Evolutionary conservation across 2,797 vertebrate genomes (phyloP).

Genomic region (Gallinago stenura): DNA sequence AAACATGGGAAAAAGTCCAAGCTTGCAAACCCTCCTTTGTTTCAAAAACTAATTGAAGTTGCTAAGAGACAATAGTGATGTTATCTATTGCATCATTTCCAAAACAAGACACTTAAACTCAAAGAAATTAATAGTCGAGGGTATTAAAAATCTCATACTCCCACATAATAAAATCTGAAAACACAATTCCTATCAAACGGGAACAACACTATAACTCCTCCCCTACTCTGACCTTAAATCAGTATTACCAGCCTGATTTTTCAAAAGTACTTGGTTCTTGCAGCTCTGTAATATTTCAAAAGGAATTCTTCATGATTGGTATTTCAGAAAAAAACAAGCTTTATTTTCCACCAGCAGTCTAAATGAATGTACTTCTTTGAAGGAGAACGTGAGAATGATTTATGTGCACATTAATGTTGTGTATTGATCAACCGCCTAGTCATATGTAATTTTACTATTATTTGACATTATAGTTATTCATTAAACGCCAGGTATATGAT

Average conservation of each 20-base stretch:
- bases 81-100: neutral
- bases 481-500: neutral
- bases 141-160: neutral
- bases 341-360: neutral
- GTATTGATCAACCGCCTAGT: neutral
- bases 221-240: neutral
- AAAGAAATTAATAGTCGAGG: neutral
- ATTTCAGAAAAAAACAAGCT: neutral
- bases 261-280: neutral
- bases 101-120: neutral
- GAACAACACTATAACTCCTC: neutral
- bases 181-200: neutral
- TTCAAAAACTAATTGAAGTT: conserved; percentile 12
- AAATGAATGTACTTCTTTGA: neutral
- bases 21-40: neutral
- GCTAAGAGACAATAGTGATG: conserved; percentile 18
- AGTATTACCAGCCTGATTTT: neutral
- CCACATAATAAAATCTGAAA: neutral
- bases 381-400: neutral
- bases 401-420: neutral
- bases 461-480: neutral
- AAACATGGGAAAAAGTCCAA: neutral
- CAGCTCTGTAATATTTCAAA: neutral
- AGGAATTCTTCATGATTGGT: neutral
- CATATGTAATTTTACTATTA: neutral